Conservation (phyloP, 1,140 invertebrate genomes). For the Zaprionus lachaisei region DNA sequence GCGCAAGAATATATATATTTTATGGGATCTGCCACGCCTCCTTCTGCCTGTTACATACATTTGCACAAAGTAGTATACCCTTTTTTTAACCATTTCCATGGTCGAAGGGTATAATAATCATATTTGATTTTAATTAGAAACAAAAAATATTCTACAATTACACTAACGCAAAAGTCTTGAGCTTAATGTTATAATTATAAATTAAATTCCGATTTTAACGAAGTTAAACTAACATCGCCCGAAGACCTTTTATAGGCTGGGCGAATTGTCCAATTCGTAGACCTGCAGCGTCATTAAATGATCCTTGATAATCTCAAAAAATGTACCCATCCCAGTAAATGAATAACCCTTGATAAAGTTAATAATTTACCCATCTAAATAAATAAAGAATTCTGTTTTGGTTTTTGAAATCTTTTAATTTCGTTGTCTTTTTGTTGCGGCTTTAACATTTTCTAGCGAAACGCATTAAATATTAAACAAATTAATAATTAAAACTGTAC, state of each 20-base stretch:
- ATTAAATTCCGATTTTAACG: neutral
- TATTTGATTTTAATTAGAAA: neutral
- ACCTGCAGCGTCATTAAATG: constrained; percentile 83
- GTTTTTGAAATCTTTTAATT: neutral
- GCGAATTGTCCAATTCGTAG: constrained; percentile 92
- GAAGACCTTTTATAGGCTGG: constrained; percentile 97
- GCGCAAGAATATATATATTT: too few relatives aligned
- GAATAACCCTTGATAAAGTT: too few relatives aligned
- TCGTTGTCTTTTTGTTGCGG: constrained; percentile 47
- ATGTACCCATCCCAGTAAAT: too few relatives aligned
- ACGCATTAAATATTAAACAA: constrained; percentile 29
- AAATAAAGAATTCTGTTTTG: neutral
- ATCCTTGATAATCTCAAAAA: too few relatives aligned
- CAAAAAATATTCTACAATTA: neutral
- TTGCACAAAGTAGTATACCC: too few relatives aligned
- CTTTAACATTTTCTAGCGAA: constrained; percentile 35
- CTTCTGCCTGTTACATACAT: too few relatives aligned
- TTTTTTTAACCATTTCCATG: too few relatives aligned
- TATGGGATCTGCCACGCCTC: too few relatives aligned
- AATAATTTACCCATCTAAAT: neutral
- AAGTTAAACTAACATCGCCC: constrained; percentile 91
- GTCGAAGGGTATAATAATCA: too few relatives aligned
- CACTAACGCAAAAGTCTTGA: neutral
- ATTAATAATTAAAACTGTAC: constrained; percentile 26
- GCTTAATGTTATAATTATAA: neutral